Evolutionary conservation across 2,888 invertebrate species (phyloP).

Genomic region (Eucriotettix oculatus): DNA sequence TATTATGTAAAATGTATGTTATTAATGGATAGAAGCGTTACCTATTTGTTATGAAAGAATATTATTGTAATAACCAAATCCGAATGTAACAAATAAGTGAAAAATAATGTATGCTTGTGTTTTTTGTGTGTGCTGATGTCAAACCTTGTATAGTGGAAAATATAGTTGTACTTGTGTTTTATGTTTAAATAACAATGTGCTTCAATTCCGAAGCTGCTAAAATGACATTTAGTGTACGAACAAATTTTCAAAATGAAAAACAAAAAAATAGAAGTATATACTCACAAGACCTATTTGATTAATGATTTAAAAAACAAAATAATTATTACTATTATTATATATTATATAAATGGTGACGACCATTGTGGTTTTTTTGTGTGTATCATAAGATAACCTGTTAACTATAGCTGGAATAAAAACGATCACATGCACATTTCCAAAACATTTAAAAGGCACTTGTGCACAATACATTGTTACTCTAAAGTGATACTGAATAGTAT

Average conservation of each 20-base stretch:
- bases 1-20: conserved; percentile 16
- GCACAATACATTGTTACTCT: background rate
- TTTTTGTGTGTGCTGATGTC: conserved; percentile 13
- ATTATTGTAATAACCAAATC: conserved; percentile 12
- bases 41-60: conserved; percentile 14
- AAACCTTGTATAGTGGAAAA: conserved; percentile 2
- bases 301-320: background rate
- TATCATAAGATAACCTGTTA: conserved; percentile 4
- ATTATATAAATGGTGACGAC: conserved; percentile 1
- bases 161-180: conserved; percentile 8
- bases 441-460: conserved; percentile 3
- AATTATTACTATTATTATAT: background rate
- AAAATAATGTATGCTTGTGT: conserved; percentile 14
- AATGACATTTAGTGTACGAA: conserved; percentile 5
- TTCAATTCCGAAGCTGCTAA: background rate
- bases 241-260: background rate
- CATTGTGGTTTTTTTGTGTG: conserved; percentile 1
- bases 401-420: background rate
- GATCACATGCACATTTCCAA: background rate
- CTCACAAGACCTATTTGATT: background rate
- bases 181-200: conserved; percentile 2
- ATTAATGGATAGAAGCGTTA: conserved; percentile 14
- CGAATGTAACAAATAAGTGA: conserved; percentile 10
- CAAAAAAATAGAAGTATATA: background rate
- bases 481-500: too few species aligned